Evolutionary conservation across 2,888 invertebrate genomes (phyloP).

Genomic region (Phlogophora meticulosa): DNA sequence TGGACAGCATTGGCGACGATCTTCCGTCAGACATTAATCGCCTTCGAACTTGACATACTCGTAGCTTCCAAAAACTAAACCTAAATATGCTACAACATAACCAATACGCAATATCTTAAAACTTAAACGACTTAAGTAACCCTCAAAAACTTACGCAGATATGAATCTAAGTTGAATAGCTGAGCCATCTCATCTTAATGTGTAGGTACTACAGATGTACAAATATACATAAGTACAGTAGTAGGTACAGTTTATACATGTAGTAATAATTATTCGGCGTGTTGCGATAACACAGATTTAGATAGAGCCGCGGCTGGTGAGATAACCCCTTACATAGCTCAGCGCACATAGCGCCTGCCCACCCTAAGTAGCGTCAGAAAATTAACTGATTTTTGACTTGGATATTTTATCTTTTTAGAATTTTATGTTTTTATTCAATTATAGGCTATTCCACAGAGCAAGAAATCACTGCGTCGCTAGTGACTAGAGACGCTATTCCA

Average conservation of each 20-base stretch:
- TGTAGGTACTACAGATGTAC: conserved; percentile 30
- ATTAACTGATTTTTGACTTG: not conserved
- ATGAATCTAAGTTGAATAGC: conserved; percentile 49
- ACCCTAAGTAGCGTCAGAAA: conserved; percentile 78
- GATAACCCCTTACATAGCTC: conserved; percentile 91
- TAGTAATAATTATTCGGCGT: conserved; percentile 90
- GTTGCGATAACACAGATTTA: conserved; percentile 90
- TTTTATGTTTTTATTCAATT: too few species aligned
- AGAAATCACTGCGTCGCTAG: too few species aligned
- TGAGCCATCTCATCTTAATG: conserved; percentile 45
- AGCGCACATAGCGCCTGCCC: conserved; percentile 88
- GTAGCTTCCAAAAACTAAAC: not conserved
- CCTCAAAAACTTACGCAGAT: conserved; percentile 44
- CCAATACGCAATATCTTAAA: conserved; percentile 16
- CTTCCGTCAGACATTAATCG: conserved; percentile 7
- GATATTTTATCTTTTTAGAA: too few species aligned
- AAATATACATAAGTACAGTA: conserved; percentile 32
- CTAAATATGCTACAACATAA: not conserved
- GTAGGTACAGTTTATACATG: conserved; percentile 72
- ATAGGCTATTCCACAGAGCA: too few species aligned
- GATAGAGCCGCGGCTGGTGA: conserved; percentile 86
- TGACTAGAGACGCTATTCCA: too few species aligned
- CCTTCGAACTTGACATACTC: not conserved
- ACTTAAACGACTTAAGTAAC: conserved; percentile 21
- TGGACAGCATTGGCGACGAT: too few species aligned